These are phyloP conservation scores for Sapayoa aenigma DNA, from an alignment of 2,113 vertebrate species.

Conservation along the genomic window DNA sequence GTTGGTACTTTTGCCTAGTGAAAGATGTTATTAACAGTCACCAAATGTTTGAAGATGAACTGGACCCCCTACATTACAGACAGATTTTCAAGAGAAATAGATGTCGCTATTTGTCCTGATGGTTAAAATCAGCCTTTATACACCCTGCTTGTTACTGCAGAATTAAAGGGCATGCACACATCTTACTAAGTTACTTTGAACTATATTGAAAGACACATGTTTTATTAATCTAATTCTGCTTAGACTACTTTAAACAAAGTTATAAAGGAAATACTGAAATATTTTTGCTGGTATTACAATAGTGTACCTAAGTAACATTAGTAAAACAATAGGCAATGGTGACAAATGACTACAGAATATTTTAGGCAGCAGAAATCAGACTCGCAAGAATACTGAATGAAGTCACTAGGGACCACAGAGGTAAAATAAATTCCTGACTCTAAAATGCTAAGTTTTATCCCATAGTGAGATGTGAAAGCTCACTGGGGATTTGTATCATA, in stretches of 20 bases:
- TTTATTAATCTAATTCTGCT: conserved; percentile 53
- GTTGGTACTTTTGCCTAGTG: neutral
- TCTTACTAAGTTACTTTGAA: conserved; percentile 33
- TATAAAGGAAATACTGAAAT: conserved; percentile 13
- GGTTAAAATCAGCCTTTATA: neutral
- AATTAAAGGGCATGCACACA: conserved; percentile 10
- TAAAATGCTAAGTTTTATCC: conserved; percentile 8
- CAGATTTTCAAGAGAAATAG: neutral
- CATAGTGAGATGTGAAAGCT: neutral
- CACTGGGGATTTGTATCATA: neutral
- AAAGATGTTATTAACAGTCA: neutral
- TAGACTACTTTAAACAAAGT: conserved; percentile 47
- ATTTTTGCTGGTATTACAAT: conserved; percentile 18
- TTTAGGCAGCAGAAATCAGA: neutral
- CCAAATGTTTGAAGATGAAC: neutral
- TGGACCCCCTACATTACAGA: neutral
- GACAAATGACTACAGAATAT: conserved; percentile 38
- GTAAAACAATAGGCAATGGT: conserved; percentile 2
- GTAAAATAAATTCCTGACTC: conserved; percentile 36
- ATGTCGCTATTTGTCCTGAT: neutral
- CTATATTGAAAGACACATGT: conserved; percentile 14
- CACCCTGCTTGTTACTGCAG: neutral
- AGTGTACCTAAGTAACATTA: conserved; percentile 31
- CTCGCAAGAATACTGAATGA: conserved; percentile 18
- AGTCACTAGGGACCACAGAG: neutral